phyloP scores from a whole-genome alignment of 2,797 vertebrate genomes.

The Enteromius fasciolatus region DNA sequence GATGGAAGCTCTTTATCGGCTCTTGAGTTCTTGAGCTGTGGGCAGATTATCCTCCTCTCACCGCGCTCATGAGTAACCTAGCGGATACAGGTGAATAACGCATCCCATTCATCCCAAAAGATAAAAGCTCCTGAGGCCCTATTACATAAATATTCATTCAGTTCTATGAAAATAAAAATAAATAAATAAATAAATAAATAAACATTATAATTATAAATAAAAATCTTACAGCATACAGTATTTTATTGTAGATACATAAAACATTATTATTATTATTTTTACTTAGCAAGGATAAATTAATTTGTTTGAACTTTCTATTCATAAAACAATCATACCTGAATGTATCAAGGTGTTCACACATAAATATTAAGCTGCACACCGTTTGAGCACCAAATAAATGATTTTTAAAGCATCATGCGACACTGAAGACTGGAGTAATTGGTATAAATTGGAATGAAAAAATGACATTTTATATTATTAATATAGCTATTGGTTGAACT shows the following conservation, averaged over 20 bases:
- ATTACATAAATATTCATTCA: background rate
- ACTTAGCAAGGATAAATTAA: background rate
- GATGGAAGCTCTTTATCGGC: constrained; percentile 10
- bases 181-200: too few species aligned
- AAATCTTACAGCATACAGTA: too few species aligned
- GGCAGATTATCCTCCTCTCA: constrained; percentile 22
- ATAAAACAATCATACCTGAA: background rate
- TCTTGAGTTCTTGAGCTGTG: constrained; percentile 18
- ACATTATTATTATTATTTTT: too few species aligned
- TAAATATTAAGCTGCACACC: background rate
- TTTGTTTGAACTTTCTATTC: background rate
- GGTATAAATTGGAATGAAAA: background rate
- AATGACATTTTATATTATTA: background rate
- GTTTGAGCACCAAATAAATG: background rate
- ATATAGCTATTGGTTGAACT: background rate
- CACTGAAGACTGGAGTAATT: background rate
- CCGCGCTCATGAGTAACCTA: constrained; percentile 59
- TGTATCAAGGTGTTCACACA: background rate
- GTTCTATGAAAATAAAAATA: background rate
- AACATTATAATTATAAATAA: too few species aligned
- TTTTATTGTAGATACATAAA: too few species aligned
- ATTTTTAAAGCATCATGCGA: background rate
- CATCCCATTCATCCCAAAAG: constrained; percentile 3
- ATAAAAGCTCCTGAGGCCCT: background rate
- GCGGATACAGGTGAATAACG: constrained; percentile 56